Evolutionary conservation across 35 echinoderm and acorn worm species (phyloP), one percentile per base, ranked within the genome.

Genomic region (Anneissia japonica): DNA sequence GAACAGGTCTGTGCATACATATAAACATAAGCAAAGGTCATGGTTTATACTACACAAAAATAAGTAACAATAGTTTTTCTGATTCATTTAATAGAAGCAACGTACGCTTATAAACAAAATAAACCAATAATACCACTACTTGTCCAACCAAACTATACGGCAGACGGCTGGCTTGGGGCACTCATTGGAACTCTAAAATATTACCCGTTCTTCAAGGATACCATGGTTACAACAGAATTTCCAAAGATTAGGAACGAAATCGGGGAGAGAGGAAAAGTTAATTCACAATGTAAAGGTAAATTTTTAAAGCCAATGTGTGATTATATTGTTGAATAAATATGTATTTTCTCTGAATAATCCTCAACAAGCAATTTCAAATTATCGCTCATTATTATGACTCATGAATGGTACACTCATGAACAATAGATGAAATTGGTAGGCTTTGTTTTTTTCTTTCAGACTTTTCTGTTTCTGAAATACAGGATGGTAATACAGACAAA

Each of bases 161-260:
- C 92, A 4, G 92, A 93, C 34, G 92, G 92, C 14, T 93, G 92
- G 92, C 72, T 93, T 0, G 92, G 87, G 0, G 81, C 89, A 55
- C 74, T 93, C 87, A 81, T 93, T 1, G 92, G 92, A 7, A 86
- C 92, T 17, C 77, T 97, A 4, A 85, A 93, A 40, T 97, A 97
- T 55, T 97, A 84, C 74, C 89, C 89, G 84, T 79, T 90, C 31
- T 90, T 51, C 43, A 76, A 89, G 0, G 79, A 84, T 45, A 34
- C 82, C 56, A 73, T 79, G 11, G 45, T 74, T 37, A 26, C 34
- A 31, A 73, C 41, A 37, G 85, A 90, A 46, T 81, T 94, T 12
- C 83, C 37, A 1, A 38, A 77, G 19, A 41, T 94, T 16, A 30
- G 64, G 12, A 81, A 77, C 30, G 87, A 94, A 39, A 36, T 94